Evolutionary conservation across 1,140 invertebrate species (phyloP).

Genomic region (Drosophila parvula): DNA sequence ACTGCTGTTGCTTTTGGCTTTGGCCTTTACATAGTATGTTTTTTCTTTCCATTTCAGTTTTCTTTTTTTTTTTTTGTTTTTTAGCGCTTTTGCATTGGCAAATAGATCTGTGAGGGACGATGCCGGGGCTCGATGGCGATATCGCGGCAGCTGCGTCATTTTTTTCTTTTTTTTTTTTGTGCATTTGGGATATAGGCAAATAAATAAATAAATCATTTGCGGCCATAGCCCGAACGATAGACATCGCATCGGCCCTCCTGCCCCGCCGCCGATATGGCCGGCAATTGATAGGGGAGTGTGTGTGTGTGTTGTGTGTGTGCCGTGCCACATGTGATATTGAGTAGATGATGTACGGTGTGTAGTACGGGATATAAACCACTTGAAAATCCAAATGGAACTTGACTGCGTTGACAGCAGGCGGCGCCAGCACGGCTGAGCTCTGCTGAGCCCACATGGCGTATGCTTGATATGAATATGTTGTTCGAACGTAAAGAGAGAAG

Average conservation of each 20-base stretch:
- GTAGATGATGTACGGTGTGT: constrained; percentile 25
- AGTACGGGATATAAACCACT: constrained; percentile 40
- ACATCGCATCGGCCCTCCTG: constrained; percentile 15
- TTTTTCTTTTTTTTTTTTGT: constrained; percentile 57
- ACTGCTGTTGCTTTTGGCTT: constrained; percentile 14
- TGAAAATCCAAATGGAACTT: constrained; percentile 71
- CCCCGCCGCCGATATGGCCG: constrained; percentile 38
- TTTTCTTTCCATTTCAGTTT: not conserved
- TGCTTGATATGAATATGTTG: constrained; percentile 61
- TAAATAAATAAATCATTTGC: constrained; percentile 81
- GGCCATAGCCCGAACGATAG: constrained; percentile 56
- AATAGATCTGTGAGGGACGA: constrained; percentile 13
- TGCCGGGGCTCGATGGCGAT: constrained; percentile 16
- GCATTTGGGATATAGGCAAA: constrained; percentile 75
- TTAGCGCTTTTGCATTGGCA: constrained; percentile 26
- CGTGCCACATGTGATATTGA: constrained; percentile 11
- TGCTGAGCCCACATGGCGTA: constrained; percentile 51
- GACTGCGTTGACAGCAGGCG: constrained; percentile 50
- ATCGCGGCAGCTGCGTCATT: constrained; percentile 71
- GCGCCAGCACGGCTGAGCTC: constrained; percentile 55
- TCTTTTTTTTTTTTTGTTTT: no score
- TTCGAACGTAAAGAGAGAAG: not conserved
- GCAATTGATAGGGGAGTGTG: constrained; percentile 15
- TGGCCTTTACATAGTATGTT: not conserved
- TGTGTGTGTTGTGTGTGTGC: not conserved